phyloP scores from a whole-genome alignment of 2,888 invertebrate species.

The Thecocarcelia acutangulata region DNA sequence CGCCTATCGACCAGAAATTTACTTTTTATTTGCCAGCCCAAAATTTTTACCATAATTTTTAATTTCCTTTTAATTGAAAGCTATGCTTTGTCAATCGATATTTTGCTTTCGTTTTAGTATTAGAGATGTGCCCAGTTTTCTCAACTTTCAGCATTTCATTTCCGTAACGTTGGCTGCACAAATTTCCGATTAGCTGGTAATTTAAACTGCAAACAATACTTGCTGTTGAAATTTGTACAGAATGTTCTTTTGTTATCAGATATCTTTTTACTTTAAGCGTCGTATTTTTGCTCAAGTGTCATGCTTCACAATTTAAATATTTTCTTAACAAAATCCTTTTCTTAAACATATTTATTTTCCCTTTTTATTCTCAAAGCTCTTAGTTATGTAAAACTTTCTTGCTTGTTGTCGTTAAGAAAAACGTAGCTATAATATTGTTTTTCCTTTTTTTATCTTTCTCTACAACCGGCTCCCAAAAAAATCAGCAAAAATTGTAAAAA shows the following conservation, averaged over 20 bases:
- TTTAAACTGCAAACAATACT: neutral
- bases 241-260: neutral
- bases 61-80: conserved; percentile 24
- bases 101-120: neutral
- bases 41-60: conserved; percentile 34
- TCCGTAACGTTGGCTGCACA: conserved; percentile 16
- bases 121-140: no score
- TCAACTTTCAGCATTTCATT: conserved; percentile 19
- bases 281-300: neutral
- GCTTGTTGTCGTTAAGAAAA: conserved; percentile 37
- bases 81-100: neutral
- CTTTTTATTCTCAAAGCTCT: neutral
- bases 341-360: neutral
- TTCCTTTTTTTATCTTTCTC: neutral
- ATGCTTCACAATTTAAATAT: neutral
- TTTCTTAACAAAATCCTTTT: neutral
- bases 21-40: neutral
- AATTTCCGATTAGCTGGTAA: neutral
- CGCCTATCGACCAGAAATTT: conserved; percentile 2
- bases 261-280: conserved; percentile 21
- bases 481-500: neutral
- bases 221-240: neutral
- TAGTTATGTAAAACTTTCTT: conserved; percentile 38
- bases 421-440: conserved; percentile 18
- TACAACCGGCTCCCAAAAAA: neutral